Evolutionary conservation across 2,797 vertebrate genomes (phyloP), one percentile per base, ranked within the genome.

Genomic region (Sibirionetta formosa): DNA sequence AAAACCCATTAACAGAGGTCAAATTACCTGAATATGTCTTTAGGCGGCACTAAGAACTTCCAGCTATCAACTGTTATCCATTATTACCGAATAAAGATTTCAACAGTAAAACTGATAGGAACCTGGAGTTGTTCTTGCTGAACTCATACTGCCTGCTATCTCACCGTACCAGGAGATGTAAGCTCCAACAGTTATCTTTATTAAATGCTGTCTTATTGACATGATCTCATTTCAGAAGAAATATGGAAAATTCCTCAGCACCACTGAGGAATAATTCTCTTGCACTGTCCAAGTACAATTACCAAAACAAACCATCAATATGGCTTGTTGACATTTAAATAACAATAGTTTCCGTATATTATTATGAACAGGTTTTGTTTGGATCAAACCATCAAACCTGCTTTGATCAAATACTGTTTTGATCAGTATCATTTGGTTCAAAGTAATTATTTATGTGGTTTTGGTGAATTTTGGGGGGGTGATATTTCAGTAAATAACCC

Each of bases 191-290:
- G 60, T 61, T 20, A 26, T 79, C 71, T 87, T 57, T 88, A 73
- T 72, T 94, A 95, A 95, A 94, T 75, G 78, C 26, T 82, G 57
- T 64, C 71, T 75, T 91, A 71, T 29, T 83, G 79, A 50, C 65
- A 64, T 70, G 71, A 90, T 40, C 14, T 83, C 36, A 63, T 79
- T 60, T 81, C 10, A 57, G 31, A 82, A 64, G 63, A 91, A 81
- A 44, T 36, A 38, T 5, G 50, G 58, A 50, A 50, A 50, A 50
- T 50, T 50, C 48, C 48, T 7, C 24, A 87, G n/a, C 51, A 31
- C 19, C 80, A 14, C 16, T 40, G 40, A 75, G 69, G 40, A 87
- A n/a, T 13, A 61, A 0, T 0, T 80, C 24, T 50, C 44, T 68
- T 57, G 61, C 1, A 14, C 42, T 50, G 51, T 50, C 22, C 44